phyloP scores from a whole-genome alignment of 2,888 invertebrate genomes.

The Pharmacophagus antenor region DNA sequence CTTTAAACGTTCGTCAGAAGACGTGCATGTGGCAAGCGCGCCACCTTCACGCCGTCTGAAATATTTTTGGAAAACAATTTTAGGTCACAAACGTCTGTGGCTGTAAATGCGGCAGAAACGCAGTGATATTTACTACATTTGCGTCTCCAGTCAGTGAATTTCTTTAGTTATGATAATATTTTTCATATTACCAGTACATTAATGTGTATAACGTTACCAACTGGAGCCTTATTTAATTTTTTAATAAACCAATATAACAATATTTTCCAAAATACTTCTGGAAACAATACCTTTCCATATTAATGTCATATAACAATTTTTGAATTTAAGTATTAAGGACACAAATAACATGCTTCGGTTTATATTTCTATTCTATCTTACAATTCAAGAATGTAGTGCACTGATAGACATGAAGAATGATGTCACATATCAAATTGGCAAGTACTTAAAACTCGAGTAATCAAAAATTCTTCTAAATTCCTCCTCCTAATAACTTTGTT shows the following conservation, averaged over 20 bases:
- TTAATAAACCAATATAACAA: no score
- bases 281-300: not conserved
- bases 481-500: not conserved
- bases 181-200: not conserved
- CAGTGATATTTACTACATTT: constrained; percentile 27
- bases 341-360: constrained; percentile 43
- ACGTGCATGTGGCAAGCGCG: constrained; percentile 50
- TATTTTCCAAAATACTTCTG: not conserved
- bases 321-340: no score
- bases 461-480: not conserved
- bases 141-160: constrained; percentile 31
- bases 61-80: constrained; percentile 78
- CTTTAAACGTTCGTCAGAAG: constrained; percentile 16
- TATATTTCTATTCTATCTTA: constrained; percentile 41
- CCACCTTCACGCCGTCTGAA: constrained; percentile 60
- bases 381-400: constrained; percentile 41
- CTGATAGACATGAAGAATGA: constrained; percentile 45
- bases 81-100: constrained; percentile 66
- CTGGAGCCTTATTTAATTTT: no score
- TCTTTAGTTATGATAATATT: not conserved
- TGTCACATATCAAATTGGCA: constrained; percentile 58
- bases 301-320: not conserved
- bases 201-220: no score
- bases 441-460: constrained; percentile 35
- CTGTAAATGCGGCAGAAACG: constrained; percentile 37